Percentiles rank a stretch among this genome's conserved stretches.
phyloP scores from a whole-genome alignment of 2,113 vertebrate genomes.

The Percopsis transmontana region DNA sequence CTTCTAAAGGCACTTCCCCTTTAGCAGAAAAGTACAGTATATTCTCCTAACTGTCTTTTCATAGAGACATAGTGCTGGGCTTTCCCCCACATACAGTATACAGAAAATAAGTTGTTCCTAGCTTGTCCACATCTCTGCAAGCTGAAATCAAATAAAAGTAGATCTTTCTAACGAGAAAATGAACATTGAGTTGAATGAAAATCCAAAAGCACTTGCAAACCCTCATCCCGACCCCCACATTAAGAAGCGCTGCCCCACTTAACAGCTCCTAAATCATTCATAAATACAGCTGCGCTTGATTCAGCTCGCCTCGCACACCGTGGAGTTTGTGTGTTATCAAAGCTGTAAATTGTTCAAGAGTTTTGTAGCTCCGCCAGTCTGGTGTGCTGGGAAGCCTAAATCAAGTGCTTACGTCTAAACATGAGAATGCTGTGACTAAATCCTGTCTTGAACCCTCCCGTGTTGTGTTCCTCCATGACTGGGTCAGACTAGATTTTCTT shows the following conservation, averaged over 20 bases:
- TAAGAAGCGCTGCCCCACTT: constrained; percentile 24
- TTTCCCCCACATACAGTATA: too few species aligned
- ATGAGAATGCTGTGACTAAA: constrained; percentile 52
- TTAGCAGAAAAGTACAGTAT: constrained; percentile 29
- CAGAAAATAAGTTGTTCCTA: too few species aligned
- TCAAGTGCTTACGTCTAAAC: constrained; percentile 49
- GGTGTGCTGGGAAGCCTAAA: constrained; percentile 46
- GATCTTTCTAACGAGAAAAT: too few species aligned
- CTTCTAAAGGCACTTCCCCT: constrained; percentile 23
- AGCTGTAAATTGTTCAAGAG: constrained; percentile 1
- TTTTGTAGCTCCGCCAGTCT: constrained; percentile 8
- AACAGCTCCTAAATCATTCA: constrained; percentile 55
- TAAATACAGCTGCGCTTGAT: constrained; percentile 50
- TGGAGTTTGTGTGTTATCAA: constrained; percentile 20
- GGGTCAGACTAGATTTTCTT: constrained; percentile 53
- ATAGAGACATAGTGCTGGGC: background rate
- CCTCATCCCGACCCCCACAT: too few species aligned
- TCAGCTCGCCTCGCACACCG: constrained; percentile 40
- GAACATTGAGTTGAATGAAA: too few species aligned
- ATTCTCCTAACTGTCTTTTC: constrained; percentile 39
- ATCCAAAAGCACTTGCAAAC: too few species aligned
- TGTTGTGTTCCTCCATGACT: constrained; percentile 64
- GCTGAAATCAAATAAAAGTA: too few species aligned
- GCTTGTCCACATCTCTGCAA: too few species aligned
- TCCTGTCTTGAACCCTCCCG: constrained; percentile 66